Evolutionary conservation across 2,113 vertebrate genomes (phyloP), one percentile per base, ranked within the genome.

Genomic region (Cryptotis parvus): DNA sequence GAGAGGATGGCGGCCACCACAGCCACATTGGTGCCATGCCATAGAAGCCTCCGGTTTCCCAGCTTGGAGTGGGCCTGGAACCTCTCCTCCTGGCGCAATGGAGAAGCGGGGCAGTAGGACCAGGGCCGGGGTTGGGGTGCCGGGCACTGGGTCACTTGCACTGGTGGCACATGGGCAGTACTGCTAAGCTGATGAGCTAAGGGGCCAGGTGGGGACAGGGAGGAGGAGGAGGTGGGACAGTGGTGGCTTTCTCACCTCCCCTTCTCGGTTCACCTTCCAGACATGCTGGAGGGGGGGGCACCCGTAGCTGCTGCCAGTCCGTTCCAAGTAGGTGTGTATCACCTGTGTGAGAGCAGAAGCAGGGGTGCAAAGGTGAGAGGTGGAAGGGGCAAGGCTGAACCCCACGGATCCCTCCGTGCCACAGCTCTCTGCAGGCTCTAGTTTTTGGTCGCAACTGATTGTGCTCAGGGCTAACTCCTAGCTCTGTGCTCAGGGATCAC

Each of bases 11-110:
- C 98, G 0, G 98, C 99, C 3, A 99, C 98, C 91, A 99, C 98
- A 0, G 99, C 99, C 93, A 99, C 97, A 0, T 98, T 99, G 84
- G 99, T 99, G 16, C 99, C 98, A 0, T 99, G 99, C 99, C 99
- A 99, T 45, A 99, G 98, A 93, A 99, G 96, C 79, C 97, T 99
- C 22, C 98, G 97, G 95, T 99, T 98, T 52, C 97, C 98, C 96
- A 99, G 95, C 31, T 45, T 37, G 9, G 97, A 68, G 0, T 99
- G 98, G 68, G 96, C 96, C 20, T 91, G 96, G 95, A 99, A 99
- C 24, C 96, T 97, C 5, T 97, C 90, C 2, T 82, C 98, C 99
- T 99, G 95, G 3, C 12, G 2, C n/a, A n/a, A 3, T 1, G 31
- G 45, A 83, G 12, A 31, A 24, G 22, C 4, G 55, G 55, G 55